Evolutionary conservation across 1,140 invertebrate genomes (phyloP), one percentile per base, ranked within the genome.

Genomic region (Phortica variegata): DNA sequence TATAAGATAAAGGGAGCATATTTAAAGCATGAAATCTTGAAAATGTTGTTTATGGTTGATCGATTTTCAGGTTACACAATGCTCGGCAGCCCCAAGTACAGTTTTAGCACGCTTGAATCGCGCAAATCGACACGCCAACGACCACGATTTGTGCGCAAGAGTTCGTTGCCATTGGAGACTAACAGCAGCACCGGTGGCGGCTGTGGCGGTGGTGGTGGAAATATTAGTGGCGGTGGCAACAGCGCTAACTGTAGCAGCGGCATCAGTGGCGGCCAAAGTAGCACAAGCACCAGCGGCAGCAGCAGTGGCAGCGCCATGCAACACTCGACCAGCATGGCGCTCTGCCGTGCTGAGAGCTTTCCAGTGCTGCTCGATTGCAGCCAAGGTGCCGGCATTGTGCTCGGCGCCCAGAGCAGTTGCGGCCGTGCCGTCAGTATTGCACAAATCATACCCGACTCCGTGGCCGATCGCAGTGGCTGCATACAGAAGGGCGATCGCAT

Each of bases 401-500:
- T 76, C 5, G 60, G 61, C 21, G 26, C 17, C 10, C 23, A 19
- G 31, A 58, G 32, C 49, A 52, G 21, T 10, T 60, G 54, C n/a
- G 60, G 59, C 8, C 43, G 59, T 2, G 58, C 68, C 7, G 60
- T 76, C 1, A 59, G 26, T 19, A 76, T 76, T 31, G 58, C 60
- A 16, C 63, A 76, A 43, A 72, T 76, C 2, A 20, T 65, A 21
- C 12, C 52, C n/a, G 69, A 79, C 26, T 55, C 73, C 75, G 73
- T 74, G 51, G 75, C 75, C 15, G 74, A 76, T 55, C 66, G 86
- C 54, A 84, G 85, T 61, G 88, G 88, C 12, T 86, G 90, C 49
- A 79, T 94, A 12, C 89, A 93, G 79, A 81, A 87, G 10, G 86
- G 91, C 15, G 91, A 94, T 70, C 79, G 91, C 52, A 83, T 94